Percentiles rank a stretch among this genome's conserved stretches.
These are phyloP conservation scores for rabbit (Oryctolagus cuniculus) DNA, from an alignment of 2,113 vertebrate genomes.

Conservation along the genomic window mOryCun1.1 NC_091447.1:23188501-23189000, in stretches of 20 bases:
- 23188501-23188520: background rate
- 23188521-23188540: background rate
- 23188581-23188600: background rate
- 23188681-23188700: background rate
- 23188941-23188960: background rate
- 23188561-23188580: background rate
- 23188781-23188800: background rate
- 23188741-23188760: background rate
- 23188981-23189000: too few relatives aligned
- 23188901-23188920: background rate
- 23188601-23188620: conserved; percentile 48
- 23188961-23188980: background rate
- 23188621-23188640: conserved; percentile 9
- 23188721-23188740: background rate
- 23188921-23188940: background rate
- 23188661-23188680: background rate
- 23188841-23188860: background rate
- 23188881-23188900: background rate
- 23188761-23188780: background rate
- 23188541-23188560: background rate
- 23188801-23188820: background rate
- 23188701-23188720: background rate
- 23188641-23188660: background rate
- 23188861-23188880: background rate
- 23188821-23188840: background rate